Percentiles rank a stretch among this genome's conserved stretches.
phyloP scores from a whole-genome alignment of 2,113 vertebrate species.

The Oncorhynchus kisutch region DNA sequence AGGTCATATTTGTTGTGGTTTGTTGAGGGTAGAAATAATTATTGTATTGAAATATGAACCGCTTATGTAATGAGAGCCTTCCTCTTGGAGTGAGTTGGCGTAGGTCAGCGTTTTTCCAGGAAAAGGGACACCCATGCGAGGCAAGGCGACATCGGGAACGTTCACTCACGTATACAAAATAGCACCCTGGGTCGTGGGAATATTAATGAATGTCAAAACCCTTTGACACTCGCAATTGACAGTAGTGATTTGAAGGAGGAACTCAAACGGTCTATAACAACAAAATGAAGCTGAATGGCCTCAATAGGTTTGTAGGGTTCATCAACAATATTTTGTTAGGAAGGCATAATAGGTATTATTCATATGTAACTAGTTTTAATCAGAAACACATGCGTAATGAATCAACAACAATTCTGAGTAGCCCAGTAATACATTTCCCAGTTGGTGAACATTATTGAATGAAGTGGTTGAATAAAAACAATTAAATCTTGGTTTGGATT shows the following conservation, averaged over 20 bases:
- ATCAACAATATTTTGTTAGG: background rate
- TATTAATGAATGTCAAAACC: conserved; percentile 5
- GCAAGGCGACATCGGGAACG: conserved; percentile 10
- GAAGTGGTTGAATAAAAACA: too few relatives aligned
- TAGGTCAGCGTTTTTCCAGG: conserved; percentile 37
- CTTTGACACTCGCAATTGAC: background rate
- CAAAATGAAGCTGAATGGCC: background rate
- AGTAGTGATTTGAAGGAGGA: too few relatives aligned
- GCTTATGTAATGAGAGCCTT: background rate
- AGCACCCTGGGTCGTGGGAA: conserved; percentile 5
- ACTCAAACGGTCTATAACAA: background rate
- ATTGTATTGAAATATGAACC: background rate
- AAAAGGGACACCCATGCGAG: conserved; percentile 20
- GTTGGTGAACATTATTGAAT: too few relatives aligned
- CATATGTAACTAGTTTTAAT: too few relatives aligned
- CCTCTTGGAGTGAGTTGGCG: conserved; percentile 13
- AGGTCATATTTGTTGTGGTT: background rate
- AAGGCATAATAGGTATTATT: background rate
- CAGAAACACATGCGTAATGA: too few relatives aligned
- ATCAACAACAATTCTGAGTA: too few relatives aligned
- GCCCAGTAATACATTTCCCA: too few relatives aligned
- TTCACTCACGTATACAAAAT: conserved; percentile 50
- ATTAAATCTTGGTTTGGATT: too few relatives aligned
- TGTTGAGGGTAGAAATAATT: background rate
- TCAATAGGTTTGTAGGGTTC: background rate